These are phyloP conservation scores for Temnothorax curvispinosus DNA, from an alignment of 1,140 invertebrate species.

Conservation along the genomic window DNA sequence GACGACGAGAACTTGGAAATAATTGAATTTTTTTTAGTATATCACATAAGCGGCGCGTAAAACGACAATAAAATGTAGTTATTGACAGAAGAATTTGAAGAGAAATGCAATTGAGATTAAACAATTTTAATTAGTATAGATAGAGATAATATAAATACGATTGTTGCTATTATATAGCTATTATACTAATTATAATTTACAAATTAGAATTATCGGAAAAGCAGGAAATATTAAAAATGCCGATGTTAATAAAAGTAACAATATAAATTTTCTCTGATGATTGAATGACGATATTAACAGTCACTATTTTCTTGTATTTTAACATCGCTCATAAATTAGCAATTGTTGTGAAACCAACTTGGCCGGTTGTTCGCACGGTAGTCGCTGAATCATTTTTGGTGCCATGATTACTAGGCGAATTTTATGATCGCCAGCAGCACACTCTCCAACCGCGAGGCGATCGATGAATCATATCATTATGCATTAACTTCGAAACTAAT, in stretches of 20 bases:
- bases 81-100: background rate
- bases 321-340: background rate
- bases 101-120: background rate
- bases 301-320: background rate
- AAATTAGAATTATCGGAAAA: background rate
- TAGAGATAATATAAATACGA: background rate
- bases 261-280: background rate
- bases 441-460: background rate
- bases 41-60: background rate
- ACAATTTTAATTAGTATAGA: background rate
- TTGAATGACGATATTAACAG: background rate
- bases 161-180: too few relatives aligned
- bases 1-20: background rate
- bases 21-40: background rate
- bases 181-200: background rate
- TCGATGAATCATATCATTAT: slow-evolving; percentile 22
- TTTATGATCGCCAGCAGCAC: background rate
- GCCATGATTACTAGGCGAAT: slow-evolving; percentile 13
- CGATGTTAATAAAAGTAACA: background rate
- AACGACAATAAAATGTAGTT: background rate
- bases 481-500: slow-evolving; percentile 1
- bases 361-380: background rate
- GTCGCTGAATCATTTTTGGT: background rate
- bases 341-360: background rate
- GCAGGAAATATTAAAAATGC: background rate